Conservation (phyloP, 2,113 vertebrate species). For the Clarias magur region DNA sequence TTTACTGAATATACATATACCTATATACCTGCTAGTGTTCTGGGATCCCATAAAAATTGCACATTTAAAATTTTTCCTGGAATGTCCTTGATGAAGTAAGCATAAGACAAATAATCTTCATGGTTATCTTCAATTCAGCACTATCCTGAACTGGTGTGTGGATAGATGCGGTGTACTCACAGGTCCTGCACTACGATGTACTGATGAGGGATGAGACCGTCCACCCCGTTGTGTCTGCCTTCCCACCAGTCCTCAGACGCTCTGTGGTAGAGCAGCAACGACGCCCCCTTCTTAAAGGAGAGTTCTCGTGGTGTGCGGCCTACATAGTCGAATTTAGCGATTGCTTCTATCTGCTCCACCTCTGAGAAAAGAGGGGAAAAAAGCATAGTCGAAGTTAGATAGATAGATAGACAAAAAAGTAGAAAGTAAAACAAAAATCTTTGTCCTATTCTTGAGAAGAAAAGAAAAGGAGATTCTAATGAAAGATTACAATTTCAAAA, state of each 20-base stretch:
- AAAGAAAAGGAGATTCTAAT: neutral
- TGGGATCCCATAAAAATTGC: neutral
- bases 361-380: constrained; percentile 70
- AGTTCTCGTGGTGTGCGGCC: constrained; percentile 90
- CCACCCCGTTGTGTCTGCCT: constrained; percentile 93
- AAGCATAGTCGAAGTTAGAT: neutral
- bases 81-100: neutral
- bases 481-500: neutral
- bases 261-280: constrained; percentile 90
- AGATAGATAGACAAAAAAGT: neutral
- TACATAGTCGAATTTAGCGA: constrained; percentile 96
- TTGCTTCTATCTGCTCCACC: constrained; percentile 97
- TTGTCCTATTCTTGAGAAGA: neutral
- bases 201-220: constrained; percentile 97
- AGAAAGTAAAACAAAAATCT: neutral
- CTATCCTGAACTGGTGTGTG: neutral
- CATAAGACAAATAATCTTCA: neutral
- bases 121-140: neutral
- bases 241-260: constrained; percentile 99
- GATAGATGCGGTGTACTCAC: constrained; percentile 74
- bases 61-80: neutral
- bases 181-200: constrained; percentile 98
- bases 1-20: neutral
- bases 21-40: neutral
- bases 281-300: constrained; percentile 98